Evolutionary conservation across 2,797 vertebrate species (phyloP).

Genomic region (Psittacula echo): DNA sequence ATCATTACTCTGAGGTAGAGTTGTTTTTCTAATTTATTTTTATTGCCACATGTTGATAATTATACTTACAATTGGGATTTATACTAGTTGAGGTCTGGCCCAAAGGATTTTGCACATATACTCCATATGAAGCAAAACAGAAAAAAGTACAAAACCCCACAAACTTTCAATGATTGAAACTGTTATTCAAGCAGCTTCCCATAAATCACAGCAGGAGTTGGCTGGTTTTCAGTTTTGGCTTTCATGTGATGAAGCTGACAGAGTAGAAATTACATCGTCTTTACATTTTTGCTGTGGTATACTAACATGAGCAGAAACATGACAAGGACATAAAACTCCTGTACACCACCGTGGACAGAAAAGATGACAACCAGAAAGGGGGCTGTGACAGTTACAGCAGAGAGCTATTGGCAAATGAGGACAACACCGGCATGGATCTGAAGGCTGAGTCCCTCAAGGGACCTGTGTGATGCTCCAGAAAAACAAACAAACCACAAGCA

Average conservation of each 20-base stretch:
- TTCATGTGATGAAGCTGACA: not conserved
- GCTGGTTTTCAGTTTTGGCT: not conserved
- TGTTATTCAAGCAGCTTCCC: not conserved
- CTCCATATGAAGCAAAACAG: not conserved
- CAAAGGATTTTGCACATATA: not conserved
- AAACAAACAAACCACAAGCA: not conserved
- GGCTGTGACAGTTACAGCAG: not conserved
- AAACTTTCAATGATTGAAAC: not conserved
- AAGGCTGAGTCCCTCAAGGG: not conserved
- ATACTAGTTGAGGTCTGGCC: not conserved
- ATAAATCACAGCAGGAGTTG: fast-evolving
- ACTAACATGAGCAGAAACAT: not conserved
- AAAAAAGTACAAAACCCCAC: not conserved
- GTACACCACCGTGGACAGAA: not conserved
- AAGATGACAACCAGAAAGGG: not conserved
- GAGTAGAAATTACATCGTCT: not conserved
- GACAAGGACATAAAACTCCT: not conserved
- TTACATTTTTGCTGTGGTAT: not conserved
- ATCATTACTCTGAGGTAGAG: not conserved
- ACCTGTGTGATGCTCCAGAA: not conserved
- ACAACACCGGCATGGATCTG: not conserved
- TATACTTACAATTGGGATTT: not conserved
- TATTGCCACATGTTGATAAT: not conserved
- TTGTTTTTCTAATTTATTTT: not conserved
- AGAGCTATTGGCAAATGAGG: not conserved